These are phyloP conservation scores for Gasterosteus aculeatus DNA, from an alignment of 2,113 vertebrate species.

Conservation along the genomic window DNA sequence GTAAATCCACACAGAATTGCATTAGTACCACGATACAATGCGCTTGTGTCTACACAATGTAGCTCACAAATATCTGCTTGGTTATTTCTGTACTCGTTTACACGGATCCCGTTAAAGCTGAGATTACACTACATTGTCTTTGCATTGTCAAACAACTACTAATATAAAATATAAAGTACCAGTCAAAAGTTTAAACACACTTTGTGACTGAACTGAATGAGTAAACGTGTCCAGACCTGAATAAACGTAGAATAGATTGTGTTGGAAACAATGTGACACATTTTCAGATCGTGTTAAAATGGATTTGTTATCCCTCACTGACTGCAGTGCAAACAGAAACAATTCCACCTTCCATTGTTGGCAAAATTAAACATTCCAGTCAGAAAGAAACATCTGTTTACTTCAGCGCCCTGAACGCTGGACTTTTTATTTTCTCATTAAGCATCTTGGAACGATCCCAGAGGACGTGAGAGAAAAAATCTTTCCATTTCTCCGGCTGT, in stretches of 20 bases:
- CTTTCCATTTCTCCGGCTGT: background rate
- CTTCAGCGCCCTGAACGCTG: background rate
- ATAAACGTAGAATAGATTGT: background rate
- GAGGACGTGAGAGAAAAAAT: background rate
- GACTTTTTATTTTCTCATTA: conserved; percentile 1
- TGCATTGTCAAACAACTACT: background rate
- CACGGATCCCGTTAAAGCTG: background rate
- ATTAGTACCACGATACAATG: background rate
- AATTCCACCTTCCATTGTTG: background rate
- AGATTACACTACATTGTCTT: background rate
- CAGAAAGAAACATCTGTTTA: conserved; percentile 4
- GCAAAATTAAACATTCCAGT: conserved; percentile 9
- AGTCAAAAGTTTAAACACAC: too few species aligned
- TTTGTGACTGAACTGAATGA: too few species aligned
- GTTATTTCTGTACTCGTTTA: background rate
- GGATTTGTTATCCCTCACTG: background rate
- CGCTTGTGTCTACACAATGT: too few species aligned
- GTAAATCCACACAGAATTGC: background rate
- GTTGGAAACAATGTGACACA: background rate
- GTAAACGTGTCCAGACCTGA: too few species aligned
- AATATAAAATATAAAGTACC: background rate
- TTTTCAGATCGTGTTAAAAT: background rate
- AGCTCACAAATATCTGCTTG: background rate
- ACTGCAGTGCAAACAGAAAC: background rate
- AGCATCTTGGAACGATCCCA: conserved; percentile 13